Evolutionary conservation across 2,113 vertebrate genomes (phyloP).

Genomic region (Saimiri boliviensis): DNA sequence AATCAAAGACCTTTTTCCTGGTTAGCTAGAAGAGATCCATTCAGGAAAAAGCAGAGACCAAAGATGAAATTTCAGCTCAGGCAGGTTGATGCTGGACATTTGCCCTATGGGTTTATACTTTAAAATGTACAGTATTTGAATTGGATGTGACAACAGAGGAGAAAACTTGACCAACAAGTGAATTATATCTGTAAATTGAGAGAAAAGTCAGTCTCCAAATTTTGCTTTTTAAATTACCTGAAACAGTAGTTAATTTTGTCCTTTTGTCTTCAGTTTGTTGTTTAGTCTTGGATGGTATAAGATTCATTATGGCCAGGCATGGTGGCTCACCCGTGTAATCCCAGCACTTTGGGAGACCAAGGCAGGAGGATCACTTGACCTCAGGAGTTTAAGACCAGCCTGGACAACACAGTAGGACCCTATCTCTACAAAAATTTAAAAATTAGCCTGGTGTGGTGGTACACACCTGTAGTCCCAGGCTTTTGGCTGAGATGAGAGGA

Average conservation of each 20-base stretch:
- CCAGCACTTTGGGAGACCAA: no score
- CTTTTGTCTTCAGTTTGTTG: background rate
- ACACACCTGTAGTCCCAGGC: no score
- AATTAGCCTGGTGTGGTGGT: no score
- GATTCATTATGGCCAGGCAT: background rate
- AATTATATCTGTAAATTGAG: background rate
- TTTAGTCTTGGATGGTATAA: background rate
- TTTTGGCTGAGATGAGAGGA: no score
- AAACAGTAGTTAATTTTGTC: background rate
- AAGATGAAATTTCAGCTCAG: constrained; percentile 31
- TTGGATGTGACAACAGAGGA: background rate
- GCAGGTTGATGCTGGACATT: constrained; percentile 38
- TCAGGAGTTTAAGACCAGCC: no score
- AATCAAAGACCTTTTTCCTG: background rate
- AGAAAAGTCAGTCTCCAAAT: background rate
- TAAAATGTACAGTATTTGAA: background rate
- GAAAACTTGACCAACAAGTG: background rate
- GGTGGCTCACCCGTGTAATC: no score
- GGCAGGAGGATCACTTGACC: no score
- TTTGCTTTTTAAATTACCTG: background rate
- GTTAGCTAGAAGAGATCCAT: constrained; percentile 11
- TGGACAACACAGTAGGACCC: no score
- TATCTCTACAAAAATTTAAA: no score
- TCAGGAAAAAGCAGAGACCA: constrained; percentile 29
- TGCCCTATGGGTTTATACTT: background rate